Conservation (phyloP, 2,113 vertebrate species). For the Gadus chalcogrammus region DNA sequence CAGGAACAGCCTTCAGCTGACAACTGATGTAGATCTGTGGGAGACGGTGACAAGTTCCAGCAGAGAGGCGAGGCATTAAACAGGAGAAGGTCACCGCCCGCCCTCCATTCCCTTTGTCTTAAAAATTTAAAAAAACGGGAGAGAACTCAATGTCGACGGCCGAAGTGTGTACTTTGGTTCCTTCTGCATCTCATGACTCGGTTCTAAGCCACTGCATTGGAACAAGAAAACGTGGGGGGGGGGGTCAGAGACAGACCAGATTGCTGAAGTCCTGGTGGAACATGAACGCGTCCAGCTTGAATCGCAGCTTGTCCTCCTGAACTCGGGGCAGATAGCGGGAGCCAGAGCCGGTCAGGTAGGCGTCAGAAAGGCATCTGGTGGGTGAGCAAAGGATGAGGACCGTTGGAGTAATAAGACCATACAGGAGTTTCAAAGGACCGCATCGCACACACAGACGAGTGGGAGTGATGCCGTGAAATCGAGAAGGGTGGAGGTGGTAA, state of each 20-base stretch:
- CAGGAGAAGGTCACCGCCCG: neutral
- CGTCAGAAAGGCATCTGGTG: constrained; percentile 62
- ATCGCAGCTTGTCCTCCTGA: constrained; percentile 46
- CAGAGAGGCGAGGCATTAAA: neutral
- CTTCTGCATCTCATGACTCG: no score
- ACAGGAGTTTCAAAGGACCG: neutral
- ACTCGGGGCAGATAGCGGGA: constrained; percentile 53
- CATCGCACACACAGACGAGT: neutral
- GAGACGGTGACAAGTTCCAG: neutral
- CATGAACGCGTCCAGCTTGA: constrained; percentile 62
- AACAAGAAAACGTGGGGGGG: neutral
- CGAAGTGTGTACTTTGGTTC: no score
- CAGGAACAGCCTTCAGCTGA: constrained; percentile 50
- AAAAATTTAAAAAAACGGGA: no score
- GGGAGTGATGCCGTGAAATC: neutral
- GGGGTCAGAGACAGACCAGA: constrained; percentile 26
- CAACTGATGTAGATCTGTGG: constrained; percentile 63
- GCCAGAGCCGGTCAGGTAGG: constrained; percentile 54
- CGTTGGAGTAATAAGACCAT: neutral
- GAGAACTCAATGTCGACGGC: no score
- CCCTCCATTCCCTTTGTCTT: no score
- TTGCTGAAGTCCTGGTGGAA: constrained; percentile 48
- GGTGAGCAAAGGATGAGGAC: neutral
- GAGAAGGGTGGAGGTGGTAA: no score
- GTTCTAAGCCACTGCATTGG: neutral